Conservation (phyloP, 2,888 invertebrate genomes). For the Chironomus tentans region DNA sequence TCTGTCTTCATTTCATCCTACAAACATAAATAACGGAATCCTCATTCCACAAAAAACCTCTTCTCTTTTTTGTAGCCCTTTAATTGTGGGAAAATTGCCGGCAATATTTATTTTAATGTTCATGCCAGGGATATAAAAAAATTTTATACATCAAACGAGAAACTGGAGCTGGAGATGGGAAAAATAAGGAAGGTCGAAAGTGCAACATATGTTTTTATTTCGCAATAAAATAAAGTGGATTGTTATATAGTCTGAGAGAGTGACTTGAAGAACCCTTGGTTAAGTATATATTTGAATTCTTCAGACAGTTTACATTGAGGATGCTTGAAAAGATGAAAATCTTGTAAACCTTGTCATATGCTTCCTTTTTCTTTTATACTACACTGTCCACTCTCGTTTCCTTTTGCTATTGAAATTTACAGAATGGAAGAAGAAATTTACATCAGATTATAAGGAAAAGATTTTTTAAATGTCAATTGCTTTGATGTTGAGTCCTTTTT, state of each 20-base stretch:
- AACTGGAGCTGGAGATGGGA: neutral
- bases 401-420: too few species aligned
- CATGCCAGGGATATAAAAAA: neutral
- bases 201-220: conserved; percentile 26
- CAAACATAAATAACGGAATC: conserved; percentile 10
- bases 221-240: conserved; percentile 4
- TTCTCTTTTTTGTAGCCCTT: neutral
- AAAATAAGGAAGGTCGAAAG: conserved; percentile 7
- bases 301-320: neutral
- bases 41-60: neutral
- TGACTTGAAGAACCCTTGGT: too few species aligned
- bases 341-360: neutral
- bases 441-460: too few species aligned
- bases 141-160: neutral
- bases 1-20: neutral
- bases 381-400: too few species aligned
- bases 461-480: too few species aligned
- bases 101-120: conserved; percentile 19
- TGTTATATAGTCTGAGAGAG: too few species aligned
- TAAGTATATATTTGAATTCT: too few species aligned
- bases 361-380: neutral
- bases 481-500: too few species aligned
- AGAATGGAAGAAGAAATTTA: too few species aligned
- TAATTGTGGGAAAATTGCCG: conserved; percentile 23
- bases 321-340: neutral